A percentile compares a stretch with the other conserved stretches of the same genome.
phyloP scores from a whole-genome alignment of 92 coral and sea anemone species.

The Isaurus tuberculatus region DNA sequence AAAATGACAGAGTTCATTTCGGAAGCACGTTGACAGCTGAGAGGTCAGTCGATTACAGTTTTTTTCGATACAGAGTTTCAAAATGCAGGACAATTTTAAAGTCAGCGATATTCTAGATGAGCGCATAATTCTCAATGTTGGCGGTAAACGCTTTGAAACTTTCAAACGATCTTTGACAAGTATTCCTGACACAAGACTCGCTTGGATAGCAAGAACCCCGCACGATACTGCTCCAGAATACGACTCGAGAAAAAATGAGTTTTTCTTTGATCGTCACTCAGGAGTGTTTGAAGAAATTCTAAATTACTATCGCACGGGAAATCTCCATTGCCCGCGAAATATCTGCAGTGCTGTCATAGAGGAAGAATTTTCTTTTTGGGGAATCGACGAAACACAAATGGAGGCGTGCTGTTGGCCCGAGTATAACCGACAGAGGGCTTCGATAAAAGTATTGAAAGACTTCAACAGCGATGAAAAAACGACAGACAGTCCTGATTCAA shows the following conservation, averaged over 20 bases:
- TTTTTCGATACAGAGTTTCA: neutral
- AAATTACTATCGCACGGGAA: slow-evolving; percentile 85
- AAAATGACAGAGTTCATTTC: neutral
- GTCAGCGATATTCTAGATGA: slow-evolving; percentile 29
- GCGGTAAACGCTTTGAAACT: slow-evolving; percentile 80
- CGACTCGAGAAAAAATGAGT: slow-evolving; percentile 70
- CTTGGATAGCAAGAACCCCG: slow-evolving; percentile 74
- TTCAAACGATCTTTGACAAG: slow-evolving; percentile 74
- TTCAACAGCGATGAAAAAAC: slow-evolving; percentile 57
- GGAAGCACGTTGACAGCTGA: neutral
- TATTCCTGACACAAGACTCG: slow-evolving; percentile 81
- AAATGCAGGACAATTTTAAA: neutral
- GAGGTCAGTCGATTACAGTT: neutral
- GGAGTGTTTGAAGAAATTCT: slow-evolving; percentile 77
- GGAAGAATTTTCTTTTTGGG: slow-evolving; percentile 85
- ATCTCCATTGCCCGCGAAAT: slow-evolving; percentile 82
- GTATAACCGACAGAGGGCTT: slow-evolving; percentile 77
- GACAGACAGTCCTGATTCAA: slow-evolving; percentile 52
- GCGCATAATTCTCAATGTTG: slow-evolving; percentile 75
- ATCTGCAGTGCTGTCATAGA: slow-evolving; percentile 81
- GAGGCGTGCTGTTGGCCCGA: slow-evolving; percentile 90
- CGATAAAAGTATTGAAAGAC: slow-evolving; percentile 68
- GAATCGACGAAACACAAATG: slow-evolving; percentile 82
- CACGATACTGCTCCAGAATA: slow-evolving; percentile 66
- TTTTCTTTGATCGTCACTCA: slow-evolving; percentile 84